Evolutionary conservation across 2,888 invertebrate species (phyloP), one percentile per base, ranked within the genome.

Genomic region (Chloromyia formosa): DNA sequence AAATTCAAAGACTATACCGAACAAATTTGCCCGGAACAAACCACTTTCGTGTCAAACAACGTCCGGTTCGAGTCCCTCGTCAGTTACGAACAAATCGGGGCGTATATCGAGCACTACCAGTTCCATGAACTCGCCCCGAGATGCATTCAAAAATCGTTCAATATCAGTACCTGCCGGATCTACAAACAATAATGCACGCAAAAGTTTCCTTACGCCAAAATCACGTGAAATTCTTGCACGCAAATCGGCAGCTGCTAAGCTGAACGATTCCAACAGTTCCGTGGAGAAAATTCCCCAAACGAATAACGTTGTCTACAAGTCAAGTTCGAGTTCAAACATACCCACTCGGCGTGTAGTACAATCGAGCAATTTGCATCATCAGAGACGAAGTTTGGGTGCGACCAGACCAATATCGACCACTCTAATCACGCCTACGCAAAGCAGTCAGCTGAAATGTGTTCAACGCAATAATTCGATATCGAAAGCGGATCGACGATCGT

Each of bases 221-320:
- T 86, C 86, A 1, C 81, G 84, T 16, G 85, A 86, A 77, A 86
- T 86, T 61, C 80, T 86, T 12, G 85, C 85, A 45, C 80, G 82
- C 22, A 82, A 85, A 1, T 84, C 85, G 4, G 84, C 77, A 1
- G 49, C 75, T 18, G 64, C 42, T 14, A 56, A 49, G 27, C 62
- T 73, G 12, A 61, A 61, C 62, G 53, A 66, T n/a, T 61, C 77
- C 12, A 78, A 76, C 60, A 78, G 77, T 72, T 78, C 75, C 9
- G 76, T 45, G 71, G 84, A 84, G 76, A 84, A 82, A 79, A 84
- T 84, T 79, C 84, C 84, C 14, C 58, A 53, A n/a, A 60, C 71
- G 49, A 69, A 66, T 66, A 35, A 35, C 7, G 45, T 53, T 18
- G 71, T 78, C 10, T 78, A 76, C 68, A 78, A 77, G 72, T 78